phyloP scores from a whole-genome alignment of 1,140 invertebrate species.

The Luehdorfia chinensis region DNA sequence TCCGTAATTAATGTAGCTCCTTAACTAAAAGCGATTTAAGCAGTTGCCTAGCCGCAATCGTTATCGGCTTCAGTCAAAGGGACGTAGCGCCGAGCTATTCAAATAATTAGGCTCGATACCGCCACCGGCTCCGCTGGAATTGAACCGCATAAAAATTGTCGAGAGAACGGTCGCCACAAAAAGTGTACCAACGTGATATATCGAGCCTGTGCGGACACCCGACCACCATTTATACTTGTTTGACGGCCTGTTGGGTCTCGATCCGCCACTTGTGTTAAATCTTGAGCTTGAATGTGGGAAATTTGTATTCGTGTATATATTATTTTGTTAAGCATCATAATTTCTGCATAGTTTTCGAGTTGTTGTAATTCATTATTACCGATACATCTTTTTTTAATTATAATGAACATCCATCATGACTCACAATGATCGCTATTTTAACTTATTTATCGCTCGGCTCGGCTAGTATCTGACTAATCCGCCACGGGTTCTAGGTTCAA shows the following conservation, averaged over 20 bases:
- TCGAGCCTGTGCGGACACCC: conserved; percentile 25
- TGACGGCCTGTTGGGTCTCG: neutral
- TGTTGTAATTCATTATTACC: too few species aligned
- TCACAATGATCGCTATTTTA: too few species aligned
- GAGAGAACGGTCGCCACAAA: conserved; percentile 37
- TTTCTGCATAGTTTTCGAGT: too few species aligned
- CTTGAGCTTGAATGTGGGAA: neutral
- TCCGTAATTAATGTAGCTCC: neutral
- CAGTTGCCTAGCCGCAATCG: conserved; percentile 23
- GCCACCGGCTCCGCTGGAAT: conserved; percentile 54
- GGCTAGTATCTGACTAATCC: too few species aligned
- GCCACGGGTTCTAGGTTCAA: too few species aligned
- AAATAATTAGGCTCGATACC: conserved; percentile 68
- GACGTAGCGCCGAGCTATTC: conserved; percentile 56
- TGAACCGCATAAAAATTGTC: conserved; percentile 70
- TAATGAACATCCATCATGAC: too few species aligned
- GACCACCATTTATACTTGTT: conserved; percentile 36
- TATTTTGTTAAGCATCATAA: too few species aligned
- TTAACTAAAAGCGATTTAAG: neutral
- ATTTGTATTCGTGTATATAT: neutral
- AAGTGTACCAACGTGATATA: conserved; percentile 50
- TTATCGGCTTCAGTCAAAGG: conserved; percentile 66
- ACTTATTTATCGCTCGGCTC: too few species aligned
- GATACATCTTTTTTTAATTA: neutral
- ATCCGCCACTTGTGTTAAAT: neutral